A percentile compares a stretch with the other conserved stretches of the same genome.
Conservation (phyloP, 2,888 invertebrate species). For the Sphaerophoria taeniata region DNA sequence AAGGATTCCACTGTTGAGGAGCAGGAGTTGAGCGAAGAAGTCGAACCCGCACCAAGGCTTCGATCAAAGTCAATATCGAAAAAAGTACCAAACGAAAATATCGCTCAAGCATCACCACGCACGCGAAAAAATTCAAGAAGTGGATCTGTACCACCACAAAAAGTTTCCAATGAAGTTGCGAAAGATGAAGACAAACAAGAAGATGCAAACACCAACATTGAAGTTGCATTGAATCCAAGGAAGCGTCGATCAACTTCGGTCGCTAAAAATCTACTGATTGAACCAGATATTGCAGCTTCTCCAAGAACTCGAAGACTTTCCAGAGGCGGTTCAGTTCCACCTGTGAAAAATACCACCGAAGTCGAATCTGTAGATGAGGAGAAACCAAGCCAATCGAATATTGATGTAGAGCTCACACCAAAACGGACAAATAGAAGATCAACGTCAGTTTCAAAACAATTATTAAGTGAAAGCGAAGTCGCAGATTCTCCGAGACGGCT, state of each 20-base stretch:
- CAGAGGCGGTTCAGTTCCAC: no score
- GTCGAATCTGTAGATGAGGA: neutral
- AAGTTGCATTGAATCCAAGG: no score
- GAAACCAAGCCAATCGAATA: neutral
- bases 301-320: no score
- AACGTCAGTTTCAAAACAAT: conserved; percentile 39
- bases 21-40: neutral
- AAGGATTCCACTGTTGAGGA: neutral
- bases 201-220: neutral
- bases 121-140: conserved; percentile 69
- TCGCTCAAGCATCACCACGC: conserved; percentile 45
- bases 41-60: conserved; percentile 4
- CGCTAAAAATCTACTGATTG: no score
- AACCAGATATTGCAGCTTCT: no score
- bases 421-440: conserved; percentile 39
- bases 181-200: neutral
- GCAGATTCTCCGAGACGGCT: conserved; percentile 55
- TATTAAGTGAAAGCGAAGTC: conserved; percentile 9
- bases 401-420: conserved; percentile 34
- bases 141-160: conserved; percentile 74
- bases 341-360: no score
- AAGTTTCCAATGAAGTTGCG: conserved; percentile 3
- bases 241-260: no score
- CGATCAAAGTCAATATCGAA: conserved; percentile 47
- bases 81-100: neutral